Percentiles rank a stretch among this genome's conserved stretches.
These are phyloP conservation scores for Diprion similis DNA, from an alignment of 1,140 invertebrate species.

Conservation along the genomic window DNA sequence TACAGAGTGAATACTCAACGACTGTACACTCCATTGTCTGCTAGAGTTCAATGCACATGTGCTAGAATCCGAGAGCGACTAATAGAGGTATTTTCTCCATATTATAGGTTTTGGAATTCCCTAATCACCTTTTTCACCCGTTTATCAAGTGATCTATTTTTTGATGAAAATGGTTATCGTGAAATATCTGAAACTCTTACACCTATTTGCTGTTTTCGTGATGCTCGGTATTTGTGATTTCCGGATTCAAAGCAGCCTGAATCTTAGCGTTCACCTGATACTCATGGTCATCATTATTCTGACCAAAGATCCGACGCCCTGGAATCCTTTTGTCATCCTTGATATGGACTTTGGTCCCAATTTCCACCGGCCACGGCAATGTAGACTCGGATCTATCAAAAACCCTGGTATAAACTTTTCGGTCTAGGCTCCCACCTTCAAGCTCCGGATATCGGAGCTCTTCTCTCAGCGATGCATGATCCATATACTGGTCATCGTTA, in stretches of 20 bases:
- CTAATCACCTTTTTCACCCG: too few species aligned
- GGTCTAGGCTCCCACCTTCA: constrained; percentile 45
- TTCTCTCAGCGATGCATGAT: constrained; percentile 6
- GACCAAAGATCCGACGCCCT: constrained; percentile 51
- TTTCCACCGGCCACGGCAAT: constrained; percentile 56
- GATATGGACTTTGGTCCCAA: constrained; percentile 57
- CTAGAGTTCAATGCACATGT: too few species aligned
- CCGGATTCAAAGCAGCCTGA: constrained; percentile 37
- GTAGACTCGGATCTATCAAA: constrained; percentile 38
- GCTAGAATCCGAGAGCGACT: too few species aligned
- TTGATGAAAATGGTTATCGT: not conserved
- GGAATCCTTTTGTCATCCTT: constrained; percentile 57
- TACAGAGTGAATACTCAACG: too few species aligned
- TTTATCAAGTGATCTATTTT: constrained; percentile 14
- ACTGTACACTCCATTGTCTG: too few species aligned
- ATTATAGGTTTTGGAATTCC: too few species aligned
- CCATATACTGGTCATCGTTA: constrained; percentile 2
- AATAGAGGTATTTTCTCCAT: too few species aligned
- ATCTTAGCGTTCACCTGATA: constrained; percentile 43
- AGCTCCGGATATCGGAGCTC: constrained; percentile 14
- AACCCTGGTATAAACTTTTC: constrained; percentile 30
- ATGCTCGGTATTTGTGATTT: constrained; percentile 31
- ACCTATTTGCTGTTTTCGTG: constrained; percentile 34
- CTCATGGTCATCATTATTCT: constrained; percentile 39
- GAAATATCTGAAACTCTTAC: not conserved